phyloP scores from a whole-genome alignment of 2,113 vertebrate species.

The Paracanthobrama guichenoti region DNA sequence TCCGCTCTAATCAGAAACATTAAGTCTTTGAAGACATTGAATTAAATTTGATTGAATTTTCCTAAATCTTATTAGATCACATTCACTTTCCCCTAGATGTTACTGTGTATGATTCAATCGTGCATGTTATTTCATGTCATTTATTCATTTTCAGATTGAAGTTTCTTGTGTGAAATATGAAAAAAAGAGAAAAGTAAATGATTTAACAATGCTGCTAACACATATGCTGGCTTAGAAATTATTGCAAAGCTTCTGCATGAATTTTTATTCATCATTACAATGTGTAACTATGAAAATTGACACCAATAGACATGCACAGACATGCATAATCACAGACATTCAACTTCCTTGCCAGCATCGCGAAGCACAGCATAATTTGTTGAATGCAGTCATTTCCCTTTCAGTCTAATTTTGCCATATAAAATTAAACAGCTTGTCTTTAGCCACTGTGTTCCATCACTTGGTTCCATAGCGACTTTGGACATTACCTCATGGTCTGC shows the following conservation, averaged over 20 bases:
- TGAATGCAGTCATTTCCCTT: not conserved
- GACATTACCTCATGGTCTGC: not conserved
- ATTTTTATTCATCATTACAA: constrained; percentile 9
- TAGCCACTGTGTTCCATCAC: not conserved
- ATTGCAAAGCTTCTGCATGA: not conserved
- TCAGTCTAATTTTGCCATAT: constrained; percentile 4
- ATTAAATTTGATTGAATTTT: too few relatives aligned
- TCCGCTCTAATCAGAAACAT: not conserved
- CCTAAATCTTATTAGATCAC: not conserved
- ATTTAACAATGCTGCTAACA: not conserved
- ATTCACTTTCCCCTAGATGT: not conserved
- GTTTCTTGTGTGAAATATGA: not conserved
- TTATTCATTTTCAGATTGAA: not conserved
- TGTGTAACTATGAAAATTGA: constrained; percentile 3
- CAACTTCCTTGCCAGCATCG: not conserved
- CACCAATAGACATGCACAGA: not conserved
- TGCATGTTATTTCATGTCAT: not conserved
- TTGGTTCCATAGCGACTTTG: not conserved
- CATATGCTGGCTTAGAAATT: constrained; percentile 5
- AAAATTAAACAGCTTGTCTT: not conserved
- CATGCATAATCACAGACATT: not conserved
- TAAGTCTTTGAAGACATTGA: too few relatives aligned
- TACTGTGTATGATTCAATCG: not conserved
- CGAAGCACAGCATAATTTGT: not conserved
- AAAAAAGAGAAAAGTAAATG: not conserved